Evolutionary conservation across 2,113 vertebrate genomes (phyloP).

Genomic region (Symphodus melops): DNA sequence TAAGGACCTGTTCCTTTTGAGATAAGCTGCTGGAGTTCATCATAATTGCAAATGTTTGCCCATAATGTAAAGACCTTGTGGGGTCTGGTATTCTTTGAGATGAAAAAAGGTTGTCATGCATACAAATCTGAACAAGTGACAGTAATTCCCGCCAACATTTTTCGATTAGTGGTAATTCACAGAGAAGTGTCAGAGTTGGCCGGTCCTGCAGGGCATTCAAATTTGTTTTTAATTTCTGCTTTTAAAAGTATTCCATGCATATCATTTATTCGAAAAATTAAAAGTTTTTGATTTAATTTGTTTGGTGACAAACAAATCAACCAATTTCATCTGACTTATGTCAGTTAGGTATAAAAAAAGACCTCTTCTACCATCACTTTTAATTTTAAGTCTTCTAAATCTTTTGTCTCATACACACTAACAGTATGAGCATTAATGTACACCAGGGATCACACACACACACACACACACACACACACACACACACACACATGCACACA

Average conservation of each 20-base stretch:
- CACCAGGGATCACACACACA: constrained; percentile 21
- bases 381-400: constrained; percentile 39
- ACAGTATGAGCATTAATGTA: constrained; percentile 50
- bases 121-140: constrained; percentile 77
- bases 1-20: constrained; percentile 75
- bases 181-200: constrained; percentile 63
- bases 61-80: constrained; percentile 78
- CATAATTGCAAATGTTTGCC: constrained; percentile 84
- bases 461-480: too few species aligned
- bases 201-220: constrained; percentile 56
- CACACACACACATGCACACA: constrained; percentile 59
- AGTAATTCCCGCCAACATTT: constrained; percentile 76
- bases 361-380: constrained; percentile 20
- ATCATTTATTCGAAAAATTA: neutral
- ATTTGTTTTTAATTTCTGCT: constrained; percentile 37
- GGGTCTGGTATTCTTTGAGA: constrained; percentile 76
- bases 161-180: constrained; percentile 68
- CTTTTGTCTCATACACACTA: constrained; percentile 28
- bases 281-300: neutral
- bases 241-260: constrained; percentile 12
- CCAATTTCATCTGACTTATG: constrained; percentile 5
- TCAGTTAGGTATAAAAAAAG: constrained; percentile 21
- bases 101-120: constrained; percentile 76
- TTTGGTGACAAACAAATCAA: neutral
- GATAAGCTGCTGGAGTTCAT: constrained; percentile 81